These are phyloP conservation scores for Emydocephalus ijimae DNA, from an alignment of 2,113 vertebrate genomes.

Conservation along the genomic window DNA sequence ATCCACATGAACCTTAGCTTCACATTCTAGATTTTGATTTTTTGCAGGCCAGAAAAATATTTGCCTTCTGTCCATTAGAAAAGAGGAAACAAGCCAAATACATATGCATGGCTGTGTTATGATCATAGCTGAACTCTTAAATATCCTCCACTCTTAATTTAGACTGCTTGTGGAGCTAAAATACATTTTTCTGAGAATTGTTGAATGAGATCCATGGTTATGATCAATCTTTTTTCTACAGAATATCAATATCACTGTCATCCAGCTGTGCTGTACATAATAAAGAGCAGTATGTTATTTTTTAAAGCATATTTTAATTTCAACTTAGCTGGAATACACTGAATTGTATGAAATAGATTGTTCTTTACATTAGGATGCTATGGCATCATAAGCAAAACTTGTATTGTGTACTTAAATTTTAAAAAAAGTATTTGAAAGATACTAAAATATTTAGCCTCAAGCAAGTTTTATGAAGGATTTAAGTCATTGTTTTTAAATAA, in stretches of 20 bases:
- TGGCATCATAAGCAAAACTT: neutral
- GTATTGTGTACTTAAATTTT: neutral
- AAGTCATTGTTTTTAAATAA: conserved; percentile 3
- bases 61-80: neutral
- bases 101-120: neutral
- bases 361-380: neutral
- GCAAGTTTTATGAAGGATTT: conserved; percentile 5
- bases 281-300: neutral
- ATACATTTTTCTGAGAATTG: neutral
- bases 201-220: neutral
- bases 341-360: neutral
- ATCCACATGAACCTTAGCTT: neutral
- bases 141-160: neutral
- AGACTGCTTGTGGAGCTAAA: neutral
- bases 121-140: neutral
- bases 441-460: neutral
- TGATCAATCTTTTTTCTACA: neutral
- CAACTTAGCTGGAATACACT: neutral
- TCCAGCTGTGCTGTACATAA: neutral
- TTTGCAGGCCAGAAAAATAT: neutral
- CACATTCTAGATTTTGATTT: neutral
- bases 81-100: neutral
- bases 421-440: neutral
- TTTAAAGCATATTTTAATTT: neutral
- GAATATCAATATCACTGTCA: neutral